Evolutionary conservation across 2,797 vertebrate genomes (phyloP).

Genomic region (Danio kyathit): DNA sequence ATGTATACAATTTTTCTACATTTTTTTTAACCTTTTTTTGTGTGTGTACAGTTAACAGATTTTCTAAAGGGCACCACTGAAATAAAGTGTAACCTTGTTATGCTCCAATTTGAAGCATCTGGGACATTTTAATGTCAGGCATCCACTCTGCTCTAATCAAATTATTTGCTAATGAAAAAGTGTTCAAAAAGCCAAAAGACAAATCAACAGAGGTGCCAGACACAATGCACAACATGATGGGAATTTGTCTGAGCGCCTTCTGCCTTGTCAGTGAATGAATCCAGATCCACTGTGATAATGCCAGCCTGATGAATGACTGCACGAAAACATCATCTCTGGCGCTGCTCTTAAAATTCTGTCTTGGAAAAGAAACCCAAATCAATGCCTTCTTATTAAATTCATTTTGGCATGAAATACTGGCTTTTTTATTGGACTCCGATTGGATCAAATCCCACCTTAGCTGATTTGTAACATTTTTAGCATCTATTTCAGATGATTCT

Average conservation of each 20-base stretch:
- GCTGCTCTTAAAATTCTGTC: conserved; percentile 2
- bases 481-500: background rate
- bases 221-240: background rate
- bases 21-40: too few relatives aligned
- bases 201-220: background rate
- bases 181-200: conserved; percentile 6
- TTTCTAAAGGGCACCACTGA: too few relatives aligned
- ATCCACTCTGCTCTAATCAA: background rate
- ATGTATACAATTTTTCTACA: too few relatives aligned
- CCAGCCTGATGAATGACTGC: background rate
- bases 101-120: conserved; percentile 15
- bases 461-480: conserved; percentile 1
- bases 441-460: background rate
- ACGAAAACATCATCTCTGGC: background rate
- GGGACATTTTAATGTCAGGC: conserved; percentile 13
- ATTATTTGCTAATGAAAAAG: conserved; percentile 18
- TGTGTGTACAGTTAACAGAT: too few relatives aligned
- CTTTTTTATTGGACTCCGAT: background rate
- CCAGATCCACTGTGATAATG: conserved; percentile 19
- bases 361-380: conserved; percentile 2
- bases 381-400: background rate
- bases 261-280: conserved; percentile 26
- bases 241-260: background rate
- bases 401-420: background rate
- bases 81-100: background rate